Evolutionary conservation across 2,797 vertebrate genomes (phyloP), one percentile per base, ranked within the genome.

Genomic region (Crypturellus tataupa): DNA sequence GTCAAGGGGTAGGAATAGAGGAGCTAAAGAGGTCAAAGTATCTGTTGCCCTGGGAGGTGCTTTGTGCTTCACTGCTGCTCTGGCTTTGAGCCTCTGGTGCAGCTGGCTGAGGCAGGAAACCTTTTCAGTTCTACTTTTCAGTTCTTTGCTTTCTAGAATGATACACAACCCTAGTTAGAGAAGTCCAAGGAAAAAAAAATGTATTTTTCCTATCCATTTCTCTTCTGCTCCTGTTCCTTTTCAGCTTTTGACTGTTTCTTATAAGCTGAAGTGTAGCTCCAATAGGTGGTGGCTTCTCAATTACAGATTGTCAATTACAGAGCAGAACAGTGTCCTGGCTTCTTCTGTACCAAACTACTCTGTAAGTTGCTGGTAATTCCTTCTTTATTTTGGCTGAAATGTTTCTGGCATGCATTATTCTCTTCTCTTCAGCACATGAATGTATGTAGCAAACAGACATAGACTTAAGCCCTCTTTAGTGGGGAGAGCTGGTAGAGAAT

Each of bases 361-460:
- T 39, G 20, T 64, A 77, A 87, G 81, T 69, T 24, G 12, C 8
- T 91, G 33, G 87, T 89, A 95, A 95, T 92, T 94, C 87, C 77
- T 80, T 81, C 80, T 92, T 64, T 76, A 46, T 78, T 79, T 92
- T 93, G 93, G 87, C 90, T 91, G 85, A 85, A 94, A 87, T 90
- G 15, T 33, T 67, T 95, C 84, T 93, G 65, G 68, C 87, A 83
- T 75, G 80, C 93, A 94, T 95, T 79, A 79, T 56, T 93, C 67
- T 87, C 93, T 96, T 95, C 95, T 95, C 94, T 95, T 88, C 90
- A 85, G 89, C 35, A 63, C 92, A 89, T 83, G 79, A 91, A 67
- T 78, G 83, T 69, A 80, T 76, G 44, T 1, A 85, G 92, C 51
- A 94, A 93, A 91, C 77, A 95, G 95, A 86, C 60, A 68, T 4